These are phyloP conservation scores for Exocentrus adspersus DNA, from an alignment of 2,888 invertebrate species.

Conservation along the genomic window DNA sequence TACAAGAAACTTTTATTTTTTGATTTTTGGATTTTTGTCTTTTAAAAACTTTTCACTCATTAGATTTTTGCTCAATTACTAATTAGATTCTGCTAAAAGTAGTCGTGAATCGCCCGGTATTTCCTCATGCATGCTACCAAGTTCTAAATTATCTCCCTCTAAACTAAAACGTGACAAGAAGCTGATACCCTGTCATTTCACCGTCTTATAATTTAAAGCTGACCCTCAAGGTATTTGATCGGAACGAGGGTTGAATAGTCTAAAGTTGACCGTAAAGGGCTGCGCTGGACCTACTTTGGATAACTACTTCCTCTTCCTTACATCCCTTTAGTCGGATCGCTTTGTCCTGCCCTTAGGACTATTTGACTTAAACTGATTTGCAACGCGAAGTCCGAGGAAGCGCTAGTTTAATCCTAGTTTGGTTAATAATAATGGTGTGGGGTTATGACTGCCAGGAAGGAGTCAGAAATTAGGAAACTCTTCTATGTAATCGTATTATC, in stretches of 20 bases:
- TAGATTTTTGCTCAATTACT: no score
- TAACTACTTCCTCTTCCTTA: conserved; percentile 42
- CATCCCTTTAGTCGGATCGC: conserved; percentile 35
- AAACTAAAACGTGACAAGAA: conserved; percentile 18
- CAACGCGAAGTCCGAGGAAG: conserved; percentile 18
- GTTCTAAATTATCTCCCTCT: conserved; percentile 12
- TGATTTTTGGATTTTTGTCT: no score
- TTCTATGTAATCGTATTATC: no score
- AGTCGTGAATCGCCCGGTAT: neutral
- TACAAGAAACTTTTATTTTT: no score
- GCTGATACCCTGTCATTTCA: conserved; percentile 35
- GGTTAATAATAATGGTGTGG: neutral
- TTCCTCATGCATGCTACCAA: neutral
- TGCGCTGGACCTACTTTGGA: conserved; percentile 37
- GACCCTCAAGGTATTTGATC: conserved; percentile 46
- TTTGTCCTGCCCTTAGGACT: conserved; percentile 33
- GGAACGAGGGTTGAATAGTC: conserved; percentile 40
- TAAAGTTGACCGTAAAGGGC: conserved; percentile 43
- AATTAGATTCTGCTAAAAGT: no score
- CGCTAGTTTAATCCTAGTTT: conserved; percentile 11
- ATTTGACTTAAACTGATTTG: conserved; percentile 39
- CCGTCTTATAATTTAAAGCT: conserved; percentile 44
- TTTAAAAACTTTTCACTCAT: no score
- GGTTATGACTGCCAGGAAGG: no score
- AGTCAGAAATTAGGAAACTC: no score